Evolutionary conservation across 2,113 vertebrate genomes (phyloP), one percentile per base, ranked within the genome.

Genomic region (Antechinus stuartii): DNA sequence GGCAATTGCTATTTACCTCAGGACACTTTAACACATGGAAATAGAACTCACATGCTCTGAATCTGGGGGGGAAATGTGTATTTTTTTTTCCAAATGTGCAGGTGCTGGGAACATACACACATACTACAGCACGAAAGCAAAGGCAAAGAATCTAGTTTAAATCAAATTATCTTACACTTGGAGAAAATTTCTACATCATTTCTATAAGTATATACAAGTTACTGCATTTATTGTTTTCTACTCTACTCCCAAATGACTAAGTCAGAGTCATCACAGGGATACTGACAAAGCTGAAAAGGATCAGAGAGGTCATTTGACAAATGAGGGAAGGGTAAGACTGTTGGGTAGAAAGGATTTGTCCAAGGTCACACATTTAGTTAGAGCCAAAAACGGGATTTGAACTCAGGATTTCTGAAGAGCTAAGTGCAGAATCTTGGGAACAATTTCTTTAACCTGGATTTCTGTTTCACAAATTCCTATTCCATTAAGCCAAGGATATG

Each of bases 371-470:
- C 61, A 68, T 35, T 35, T 68, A n/a, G 4, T 68, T 68, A 68
- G 12, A n/a, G 61, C 35, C 12, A 68, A 27, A 30, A 14, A 68
- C 6, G 35, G 61, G 12, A 68, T 68, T 68, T 10, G 16, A 68
- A 68, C 35, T 3, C 35, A n/a, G 61, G 61, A n/a, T 35, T 68
- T 68, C 30, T 68, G 30, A 68, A 68, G 35, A n/a, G 30, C 30
- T 23, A 16, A n/a, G n/a, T 68, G 9, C 35, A 68, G 12, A 12
- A n/a, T 35, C 35, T 76, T 30, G 47, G 54, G 9, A 92, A 55
- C 89, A 94, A 47, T 22, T n/a, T 61, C 92, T 94, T 54, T 92
- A 93, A 94, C 90, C 91, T n/a, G 50, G 27, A 93, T 54, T 94
- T 94, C 76, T 76, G 57, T n/a, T 94, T 90, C 55, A 93, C 91